Evolutionary conservation across 2,113 vertebrate species (phyloP), one percentile per base, ranked within the genome.

Genomic region (Agapornis roseicollis): DNA sequence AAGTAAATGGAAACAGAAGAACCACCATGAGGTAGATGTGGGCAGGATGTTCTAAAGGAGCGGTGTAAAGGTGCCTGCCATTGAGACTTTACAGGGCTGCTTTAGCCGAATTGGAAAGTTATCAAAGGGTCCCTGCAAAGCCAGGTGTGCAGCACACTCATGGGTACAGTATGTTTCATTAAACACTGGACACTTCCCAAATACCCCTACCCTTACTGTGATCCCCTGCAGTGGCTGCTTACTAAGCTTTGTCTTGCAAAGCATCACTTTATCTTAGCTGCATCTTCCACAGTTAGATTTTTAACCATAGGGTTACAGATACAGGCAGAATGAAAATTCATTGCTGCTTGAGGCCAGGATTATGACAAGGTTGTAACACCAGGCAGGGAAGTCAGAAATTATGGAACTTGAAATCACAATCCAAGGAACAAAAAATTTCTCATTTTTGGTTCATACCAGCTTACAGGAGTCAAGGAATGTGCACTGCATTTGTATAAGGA

Each of bases 121-220:
- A 49, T 19, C 17, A n/a, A 53, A 58, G 52, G 31, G 17, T 64
- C 44, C 39, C 23, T 66, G 14, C 10, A 5, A 50, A 63, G 61
- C 17, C 49, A 28, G 6, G 25, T 1, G 17, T 39, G 17, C 42
- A 39, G 37, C 44, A n/a, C 28, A 8, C 10, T 42, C 68, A 7
- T 3, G 28, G 29, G 16, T n/a, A 44, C 28, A 20, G 35, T 15
- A 17, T 33, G 5, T 73, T 52, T 52, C 28, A 15, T 13, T 69
- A 73, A 72, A 24, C 6, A 2, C 7, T 52, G 33, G 27, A 33
- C 37, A 3, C 60, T 68, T 79, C 20, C 53, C 33, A 55, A 46
- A n/a, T 68, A 44, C 8, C 15, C 0, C 0, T 63, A 2, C 50
- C n/a, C 50, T 68, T 50, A 29, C 65, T 63, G 39, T 47, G 49